Evolutionary conservation across 2,888 invertebrate genomes (phyloP), one percentile per base, ranked within the genome.

Genomic region (Phorcus lineatus): DNA sequence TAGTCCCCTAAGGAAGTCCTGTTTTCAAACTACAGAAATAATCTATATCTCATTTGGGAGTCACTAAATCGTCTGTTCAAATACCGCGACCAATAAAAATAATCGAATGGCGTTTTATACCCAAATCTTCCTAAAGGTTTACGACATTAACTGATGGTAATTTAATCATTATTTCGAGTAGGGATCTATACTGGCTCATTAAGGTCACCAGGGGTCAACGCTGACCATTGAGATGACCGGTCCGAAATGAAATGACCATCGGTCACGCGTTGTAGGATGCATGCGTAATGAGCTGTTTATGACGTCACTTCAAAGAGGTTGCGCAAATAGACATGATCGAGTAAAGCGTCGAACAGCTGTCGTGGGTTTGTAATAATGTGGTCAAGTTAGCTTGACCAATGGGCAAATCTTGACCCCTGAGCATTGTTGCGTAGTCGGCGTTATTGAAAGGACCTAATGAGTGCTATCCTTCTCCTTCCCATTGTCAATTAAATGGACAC

Each of bases 311-410:
- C 24, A 24, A 62, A 24, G 62, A 28, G 28, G 28, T 62, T 62
- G 62, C 62, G 28, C 62, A 62, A 62, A 62, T n/a, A 62, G 9
- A 62, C 62, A 62, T 62, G 62, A 24, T 62, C 62, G n/a, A 16
- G 28, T 28, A 62, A 62, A 62, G 62, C 16, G 62, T 28, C 62
- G 62, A 62, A 62, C 62, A 62, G 62, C 62, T 62, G 62, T 62
- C 62, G 62, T 31, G 62, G 62, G 62, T 62, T 62, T 13, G 62
- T 62, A 24, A 62, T 62, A 62, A 62, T 62, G 28, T 24, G 62
- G 2, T 28, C 16, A 62, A 24, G 24, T 16, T 28, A 2, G 62
- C 62, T 62, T 62, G 62, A 24, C 62, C 62, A 9, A 62, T 62
- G 62, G 24, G 28, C 62, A 62, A 22, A 62, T 62, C 62, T 62